These are phyloP conservation scores for Tiphia femorata DNA, from an alignment of 2,888 invertebrate genomes.

Conservation along the genomic window DNA sequence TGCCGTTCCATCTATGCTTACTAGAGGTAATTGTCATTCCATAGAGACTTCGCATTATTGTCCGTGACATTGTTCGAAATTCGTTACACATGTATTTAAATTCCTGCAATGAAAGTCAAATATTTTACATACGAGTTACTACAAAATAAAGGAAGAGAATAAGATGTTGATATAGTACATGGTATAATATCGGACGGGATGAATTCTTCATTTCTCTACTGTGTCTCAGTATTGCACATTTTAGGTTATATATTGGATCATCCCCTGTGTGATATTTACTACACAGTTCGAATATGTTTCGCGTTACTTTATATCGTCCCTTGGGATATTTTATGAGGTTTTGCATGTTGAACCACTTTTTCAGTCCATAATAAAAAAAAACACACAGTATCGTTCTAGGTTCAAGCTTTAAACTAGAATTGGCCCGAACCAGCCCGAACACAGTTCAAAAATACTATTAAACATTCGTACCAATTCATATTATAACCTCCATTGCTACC, in stretches of 20 bases:
- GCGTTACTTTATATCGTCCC: constrained; percentile 39
- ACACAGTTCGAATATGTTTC: constrained; percentile 28
- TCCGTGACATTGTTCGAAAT: constrained; percentile 74
- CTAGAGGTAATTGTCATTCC: not conserved
- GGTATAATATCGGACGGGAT: constrained; percentile 38
- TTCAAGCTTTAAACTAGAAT: too few relatives aligned
- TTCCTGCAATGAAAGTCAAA: constrained; percentile 48
- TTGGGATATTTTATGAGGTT: constrained; percentile 45
- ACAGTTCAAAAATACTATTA: too few relatives aligned
- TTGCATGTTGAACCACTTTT: constrained; percentile 47
- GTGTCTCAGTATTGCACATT: not conserved
- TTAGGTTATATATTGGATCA: not conserved
- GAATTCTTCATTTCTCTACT: constrained; percentile 27
- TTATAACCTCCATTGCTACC: too few relatives aligned
- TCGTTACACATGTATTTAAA: constrained; percentile 69
- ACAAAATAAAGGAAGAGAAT: constrained; percentile 2
- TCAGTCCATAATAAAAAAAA: not conserved
- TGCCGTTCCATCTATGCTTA: constrained; percentile 10
- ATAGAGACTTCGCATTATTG: too few relatives aligned
- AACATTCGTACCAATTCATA: too few relatives aligned
- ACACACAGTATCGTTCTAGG: not conserved
- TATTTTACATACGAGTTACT: not conserved
- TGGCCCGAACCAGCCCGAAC: too few relatives aligned
- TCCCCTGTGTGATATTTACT: constrained; percentile 8
- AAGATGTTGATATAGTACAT: constrained; percentile 35